These are phyloP conservation scores for Bergia puertoricense DNA, from an alignment of 92 coral and sea anemone genomes.

Conservation along the genomic window DNA sequence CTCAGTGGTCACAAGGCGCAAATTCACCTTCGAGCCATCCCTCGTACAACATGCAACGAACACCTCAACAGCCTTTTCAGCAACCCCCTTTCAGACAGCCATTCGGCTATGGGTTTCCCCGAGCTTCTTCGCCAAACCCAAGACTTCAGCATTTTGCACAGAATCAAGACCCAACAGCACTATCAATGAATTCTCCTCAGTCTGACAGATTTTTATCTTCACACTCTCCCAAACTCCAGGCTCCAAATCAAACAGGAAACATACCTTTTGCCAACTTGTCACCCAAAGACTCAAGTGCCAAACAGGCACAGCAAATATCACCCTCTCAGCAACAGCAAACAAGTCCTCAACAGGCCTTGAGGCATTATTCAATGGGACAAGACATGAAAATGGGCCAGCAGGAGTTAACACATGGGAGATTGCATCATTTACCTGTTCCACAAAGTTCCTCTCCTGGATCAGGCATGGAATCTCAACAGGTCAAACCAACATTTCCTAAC, in stretches of 20 bases:
- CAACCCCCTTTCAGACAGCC: conserved; percentile 81
- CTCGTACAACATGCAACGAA: conserved; percentile 61
- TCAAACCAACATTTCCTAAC: conserved; percentile 60
- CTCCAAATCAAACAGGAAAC: conserved; percentile 65
- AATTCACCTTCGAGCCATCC: conserved; percentile 61
- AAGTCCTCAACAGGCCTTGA: conserved; percentile 73
- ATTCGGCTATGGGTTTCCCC: conserved; percentile 81
- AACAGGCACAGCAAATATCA: conserved; percentile 61
- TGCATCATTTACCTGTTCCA: conserved; percentile 53
- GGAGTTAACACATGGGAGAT: conserved; percentile 64
- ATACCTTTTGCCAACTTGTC: conserved; percentile 71
- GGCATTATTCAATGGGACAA: conserved; percentile 68
- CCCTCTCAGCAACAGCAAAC: conserved; percentile 70
- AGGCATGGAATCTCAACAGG: conserved; percentile 59
- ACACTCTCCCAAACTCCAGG: conserved; percentile 85
- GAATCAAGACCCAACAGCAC: conserved; percentile 61
- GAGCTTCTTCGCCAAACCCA: conserved; percentile 73
- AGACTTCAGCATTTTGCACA: conserved; percentile 85
- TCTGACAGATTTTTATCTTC: conserved; percentile 66
- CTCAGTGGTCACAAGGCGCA: conserved; percentile 70
- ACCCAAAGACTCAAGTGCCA: conserved; percentile 76
- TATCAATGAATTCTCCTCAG: conserved; percentile 52
- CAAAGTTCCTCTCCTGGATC: conserved; percentile 34
- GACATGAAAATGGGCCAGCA: conserved; percentile 75
- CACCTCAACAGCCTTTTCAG: conserved; percentile 62